Conservation (phyloP, 1,140 invertebrate species). For the Drosophila sturtevanti region DNA sequence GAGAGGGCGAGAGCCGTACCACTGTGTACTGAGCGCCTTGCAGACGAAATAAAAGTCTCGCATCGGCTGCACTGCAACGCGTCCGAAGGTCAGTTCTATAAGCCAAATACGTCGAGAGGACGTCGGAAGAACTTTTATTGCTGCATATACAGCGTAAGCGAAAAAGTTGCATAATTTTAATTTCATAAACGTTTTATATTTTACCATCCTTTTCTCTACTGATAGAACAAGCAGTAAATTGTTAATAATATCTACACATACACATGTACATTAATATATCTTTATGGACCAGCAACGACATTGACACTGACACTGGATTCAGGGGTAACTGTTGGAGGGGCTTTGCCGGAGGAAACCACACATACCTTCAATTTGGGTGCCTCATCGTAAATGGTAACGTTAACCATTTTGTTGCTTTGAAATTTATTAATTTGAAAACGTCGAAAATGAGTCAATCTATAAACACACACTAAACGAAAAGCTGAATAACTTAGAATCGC, state of each 20-base stretch:
- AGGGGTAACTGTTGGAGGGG: not conserved
- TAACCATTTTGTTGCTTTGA: conserved; percentile 73
- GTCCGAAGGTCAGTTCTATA: conserved; percentile 55
- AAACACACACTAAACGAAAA: conserved; percentile 58
- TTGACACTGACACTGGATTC: conserved; percentile 29
- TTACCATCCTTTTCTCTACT: conserved; percentile 3
- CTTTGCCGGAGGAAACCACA: not conserved
- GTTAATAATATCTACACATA: conserved; percentile 24
- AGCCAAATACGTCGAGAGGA: conserved; percentile 38
- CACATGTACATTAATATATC: conserved; percentile 39
- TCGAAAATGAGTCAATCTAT: conserved; percentile 23
- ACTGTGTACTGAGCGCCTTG: conserved; percentile 6
- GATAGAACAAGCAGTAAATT: conserved; percentile 6
- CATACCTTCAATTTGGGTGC: conserved; percentile 74
- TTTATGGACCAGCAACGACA: conserved; percentile 50
- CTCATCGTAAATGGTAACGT: conserved; percentile 79
- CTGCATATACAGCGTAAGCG: conserved; percentile 34
- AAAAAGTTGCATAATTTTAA: conserved; percentile 63
- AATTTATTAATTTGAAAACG: conserved; percentile 22
- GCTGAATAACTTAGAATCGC: conserved; percentile 28
- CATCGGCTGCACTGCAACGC: conserved; percentile 34
- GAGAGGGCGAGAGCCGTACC: conserved; percentile 2
- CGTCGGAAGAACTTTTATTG: conserved; percentile 54
- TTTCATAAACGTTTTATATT: conserved; percentile 19
- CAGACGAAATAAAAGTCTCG: conserved; percentile 42